Conservation (phyloP, 2,888 invertebrate genomes). For the Parnassius glacialis region DNA sequence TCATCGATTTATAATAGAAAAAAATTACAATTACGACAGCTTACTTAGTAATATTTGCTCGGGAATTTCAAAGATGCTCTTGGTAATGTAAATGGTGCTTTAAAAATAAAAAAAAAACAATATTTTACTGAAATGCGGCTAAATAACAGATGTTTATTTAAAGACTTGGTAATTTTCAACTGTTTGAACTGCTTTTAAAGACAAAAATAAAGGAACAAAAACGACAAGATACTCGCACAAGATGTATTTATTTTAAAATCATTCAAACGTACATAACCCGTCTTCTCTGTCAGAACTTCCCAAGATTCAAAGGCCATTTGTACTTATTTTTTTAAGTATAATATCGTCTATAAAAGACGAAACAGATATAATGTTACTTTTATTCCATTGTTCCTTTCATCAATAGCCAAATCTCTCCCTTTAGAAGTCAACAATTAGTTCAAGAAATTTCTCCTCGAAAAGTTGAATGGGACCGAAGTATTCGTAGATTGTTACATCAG, state of each 20-base stretch:
- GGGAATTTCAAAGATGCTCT: too few species aligned
- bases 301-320: neutral
- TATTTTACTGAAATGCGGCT: too few species aligned
- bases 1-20: too few species aligned
- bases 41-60: too few species aligned
- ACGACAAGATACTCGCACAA: neutral
- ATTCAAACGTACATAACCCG: conserved; percentile 8
- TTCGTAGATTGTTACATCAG: conserved; percentile 4
- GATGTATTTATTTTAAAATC: neutral
- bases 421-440: conserved; percentile 2
- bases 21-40: too few species aligned
- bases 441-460: conserved; percentile 5
- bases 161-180: too few species aligned
- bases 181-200: too few species aligned
- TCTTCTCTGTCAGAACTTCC: conserved; percentile 5
- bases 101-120: too few species aligned
- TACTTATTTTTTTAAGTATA: neutral
- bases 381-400: neutral
- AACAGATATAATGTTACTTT: neutral
- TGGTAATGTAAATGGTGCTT: too few species aligned
- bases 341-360: neutral
- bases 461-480: neutral
- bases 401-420: neutral
- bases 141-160: too few species aligned
- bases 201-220: too few species aligned